These are phyloP conservation scores for Bedellia somnulentella DNA, from an alignment of 2,888 invertebrate genomes.

Conservation along the genomic window DNA sequence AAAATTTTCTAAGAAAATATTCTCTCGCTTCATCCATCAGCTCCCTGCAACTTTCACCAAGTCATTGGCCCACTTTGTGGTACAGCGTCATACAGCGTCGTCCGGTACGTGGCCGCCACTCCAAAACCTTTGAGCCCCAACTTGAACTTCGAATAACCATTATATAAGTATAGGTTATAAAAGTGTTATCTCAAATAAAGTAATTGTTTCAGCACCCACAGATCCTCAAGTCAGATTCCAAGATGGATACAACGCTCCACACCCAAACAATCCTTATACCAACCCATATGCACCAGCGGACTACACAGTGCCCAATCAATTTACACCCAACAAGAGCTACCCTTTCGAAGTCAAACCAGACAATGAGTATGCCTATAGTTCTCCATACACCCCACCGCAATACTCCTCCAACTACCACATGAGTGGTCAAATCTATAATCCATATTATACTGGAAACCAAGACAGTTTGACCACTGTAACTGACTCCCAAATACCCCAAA, in stretches of 20 bases:
- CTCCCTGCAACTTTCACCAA: too few relatives aligned
- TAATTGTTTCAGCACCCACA: constrained; percentile 32
- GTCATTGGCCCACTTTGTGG: too few relatives aligned
- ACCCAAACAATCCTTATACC: constrained; percentile 24
- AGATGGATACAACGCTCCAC: constrained; percentile 35
- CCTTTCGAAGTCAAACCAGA: constrained; percentile 21
- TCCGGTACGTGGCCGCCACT: too few relatives aligned
- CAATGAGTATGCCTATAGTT: constrained; percentile 27
- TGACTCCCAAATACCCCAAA: constrained; percentile 24
- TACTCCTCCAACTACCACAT: constrained; percentile 10
- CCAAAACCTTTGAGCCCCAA: too few relatives aligned
- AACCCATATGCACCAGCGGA: constrained; percentile 24
- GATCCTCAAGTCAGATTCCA: constrained; percentile 37
- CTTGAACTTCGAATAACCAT: too few relatives aligned
- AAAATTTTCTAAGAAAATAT: too few relatives aligned
- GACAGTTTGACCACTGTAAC: constrained; percentile 26
- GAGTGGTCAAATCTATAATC: constrained; percentile 27
- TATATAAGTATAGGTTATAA: too few relatives aligned
- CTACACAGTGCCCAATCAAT: constrained; percentile 18
- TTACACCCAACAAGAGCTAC: constrained; percentile 23
- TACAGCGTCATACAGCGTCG: too few relatives aligned
- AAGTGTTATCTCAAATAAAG: too few relatives aligned
- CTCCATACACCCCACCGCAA: constrained; percentile 36
- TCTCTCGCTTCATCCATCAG: too few relatives aligned
- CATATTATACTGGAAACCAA: constrained; percentile 33